Base-by-base conservation (phyloP, 2,888 invertebrate genomes). In the Therioaphis trifolii region DNA sequence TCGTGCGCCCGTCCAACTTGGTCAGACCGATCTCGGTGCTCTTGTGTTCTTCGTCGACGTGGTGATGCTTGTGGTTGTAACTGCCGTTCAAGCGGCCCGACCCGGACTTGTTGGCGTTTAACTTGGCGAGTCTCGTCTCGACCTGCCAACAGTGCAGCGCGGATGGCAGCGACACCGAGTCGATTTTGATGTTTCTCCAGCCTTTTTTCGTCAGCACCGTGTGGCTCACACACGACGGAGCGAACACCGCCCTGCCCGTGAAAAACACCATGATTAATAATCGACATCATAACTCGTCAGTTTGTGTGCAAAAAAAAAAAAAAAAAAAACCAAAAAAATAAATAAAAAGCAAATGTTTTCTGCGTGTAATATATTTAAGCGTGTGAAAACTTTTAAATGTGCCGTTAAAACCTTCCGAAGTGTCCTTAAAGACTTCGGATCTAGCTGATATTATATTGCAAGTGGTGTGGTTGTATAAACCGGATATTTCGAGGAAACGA, bases 191-290 rank as follows among this genome's bases (percentile, higher is more conserved):
- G 85, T 93, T 91, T 85, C 93, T 92, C 97, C 97, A 97, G 88
- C 96, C 95, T 7, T 94, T 91, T 87, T 95, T 94, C 3, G 95
- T 95, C 0, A 97, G 90, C 11, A 97, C 93, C 0, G 96, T 95
- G 89, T 98, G 97, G 0, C 97, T 96, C 78, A 98, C 93, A 88
- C 97, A 98, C 5, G 96, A 95, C 3, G 97, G 97, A 0, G 97
- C 96, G 88, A 97, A 97, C 2, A 95, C 94, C 0, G 96, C 95
- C 52, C 91, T 91, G 88, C 35, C 88, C 88, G 66, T 58, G 84
- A n/a, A 76, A n/a, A 72, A 66, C 61, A 78, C n/a, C n/a, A 52
- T 52, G 46, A 24, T n/a, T 1, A 35, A 35, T 35, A 35, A n/a
- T n/a, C 7, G 35, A 35, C 35, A 35, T n/a, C n/a, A 35, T 7